Evolutionary conservation across 2,797 vertebrate genomes (phyloP).

Genomic region (Galago senegalensis): DNA sequence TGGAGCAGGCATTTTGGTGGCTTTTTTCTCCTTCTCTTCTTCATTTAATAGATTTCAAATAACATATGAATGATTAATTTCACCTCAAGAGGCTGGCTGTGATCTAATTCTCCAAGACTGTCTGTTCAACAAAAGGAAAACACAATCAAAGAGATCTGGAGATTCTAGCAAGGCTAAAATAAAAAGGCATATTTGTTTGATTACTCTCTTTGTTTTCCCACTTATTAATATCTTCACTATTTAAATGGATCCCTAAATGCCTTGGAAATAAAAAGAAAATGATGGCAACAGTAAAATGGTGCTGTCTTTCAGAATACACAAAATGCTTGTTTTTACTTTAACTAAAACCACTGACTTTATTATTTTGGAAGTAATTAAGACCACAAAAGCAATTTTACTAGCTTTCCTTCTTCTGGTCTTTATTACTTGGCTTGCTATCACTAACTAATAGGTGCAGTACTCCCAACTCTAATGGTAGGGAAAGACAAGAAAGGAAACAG

Average conservation of each 20-base stretch:
- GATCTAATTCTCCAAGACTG: conserved; percentile 57
- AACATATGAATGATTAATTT: conserved; percentile 76
- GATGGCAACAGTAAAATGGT: background rate
- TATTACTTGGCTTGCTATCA: background rate
- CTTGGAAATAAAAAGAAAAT: conserved; percentile 35
- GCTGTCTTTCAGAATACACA: background rate
- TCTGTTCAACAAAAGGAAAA: conserved; percentile 57
- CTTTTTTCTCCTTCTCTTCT: conserved; percentile 11
- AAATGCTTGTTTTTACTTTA: conserved; percentile 41
- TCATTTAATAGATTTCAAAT: conserved; percentile 63
- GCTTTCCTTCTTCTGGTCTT: background rate
- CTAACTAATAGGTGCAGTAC: background rate
- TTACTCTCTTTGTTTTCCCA: conserved; percentile 43
- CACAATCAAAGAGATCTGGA: conserved; percentile 49
- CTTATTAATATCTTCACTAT: background rate
- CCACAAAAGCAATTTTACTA: background rate
- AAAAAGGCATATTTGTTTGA: conserved; percentile 52
- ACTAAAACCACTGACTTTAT: background rate
- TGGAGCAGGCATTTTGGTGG: conserved; percentile 31
- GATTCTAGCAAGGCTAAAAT: conserved; percentile 36
- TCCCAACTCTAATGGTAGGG: background rate
- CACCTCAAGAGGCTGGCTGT: conserved; percentile 65
- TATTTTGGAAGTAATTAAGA: background rate
- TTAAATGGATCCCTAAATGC: background rate
- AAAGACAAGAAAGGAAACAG: conserved; percentile 21